These are phyloP conservation scores for Isaurus tuberculatus DNA, from an alignment of 92 coral and sea anemone species.

Conservation along the genomic window DNA sequence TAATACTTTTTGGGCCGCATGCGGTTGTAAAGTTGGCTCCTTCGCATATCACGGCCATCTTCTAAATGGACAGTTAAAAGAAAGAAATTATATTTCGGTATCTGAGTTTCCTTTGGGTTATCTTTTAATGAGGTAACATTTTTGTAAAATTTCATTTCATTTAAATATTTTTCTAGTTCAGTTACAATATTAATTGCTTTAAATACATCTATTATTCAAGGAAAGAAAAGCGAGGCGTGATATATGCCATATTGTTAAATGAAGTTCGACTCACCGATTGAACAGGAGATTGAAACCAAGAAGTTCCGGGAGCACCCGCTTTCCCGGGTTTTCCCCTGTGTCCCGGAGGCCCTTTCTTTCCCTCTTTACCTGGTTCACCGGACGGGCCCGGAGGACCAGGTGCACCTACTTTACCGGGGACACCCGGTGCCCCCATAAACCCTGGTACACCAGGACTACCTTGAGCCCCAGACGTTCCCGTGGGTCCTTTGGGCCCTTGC, in stretches of 20 bases:
- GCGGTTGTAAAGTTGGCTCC: slow-evolving; percentile 66
- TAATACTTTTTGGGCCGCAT: slow-evolving; percentile 68
- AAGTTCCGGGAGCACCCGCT: slow-evolving; percentile 77
- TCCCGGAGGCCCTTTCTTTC: slow-evolving; percentile 74
- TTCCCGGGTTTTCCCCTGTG: slow-evolving; percentile 75
- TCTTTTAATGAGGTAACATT: no score
- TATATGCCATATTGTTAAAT: no score
- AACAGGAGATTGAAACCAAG: slow-evolving; percentile 56
- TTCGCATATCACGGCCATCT: slow-evolving; percentile 77
- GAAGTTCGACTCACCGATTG: slow-evolving; percentile 51
- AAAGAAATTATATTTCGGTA: no score
- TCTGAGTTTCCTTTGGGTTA: no score
- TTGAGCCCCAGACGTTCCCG: slow-evolving; percentile 69
- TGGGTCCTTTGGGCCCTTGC: slow-evolving; percentile 78
- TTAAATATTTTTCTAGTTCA: no score
- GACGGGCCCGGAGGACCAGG: slow-evolving; percentile 82
- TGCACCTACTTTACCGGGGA: slow-evolving; percentile 72
- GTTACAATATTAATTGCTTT: no score
- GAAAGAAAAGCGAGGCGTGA: no score
- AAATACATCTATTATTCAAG: no score
- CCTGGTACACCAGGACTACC: slow-evolving; percentile 81
- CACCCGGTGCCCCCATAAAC: slow-evolving; percentile 76
- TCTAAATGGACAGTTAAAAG: slow-evolving; percentile 54
- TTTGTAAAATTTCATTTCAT: no score
- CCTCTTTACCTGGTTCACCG: slow-evolving; percentile 73